These are phyloP conservation scores for Harpagoxenus sublaevis DNA, from an alignment of 2,888 invertebrate species.

Conservation along the genomic window DNA sequence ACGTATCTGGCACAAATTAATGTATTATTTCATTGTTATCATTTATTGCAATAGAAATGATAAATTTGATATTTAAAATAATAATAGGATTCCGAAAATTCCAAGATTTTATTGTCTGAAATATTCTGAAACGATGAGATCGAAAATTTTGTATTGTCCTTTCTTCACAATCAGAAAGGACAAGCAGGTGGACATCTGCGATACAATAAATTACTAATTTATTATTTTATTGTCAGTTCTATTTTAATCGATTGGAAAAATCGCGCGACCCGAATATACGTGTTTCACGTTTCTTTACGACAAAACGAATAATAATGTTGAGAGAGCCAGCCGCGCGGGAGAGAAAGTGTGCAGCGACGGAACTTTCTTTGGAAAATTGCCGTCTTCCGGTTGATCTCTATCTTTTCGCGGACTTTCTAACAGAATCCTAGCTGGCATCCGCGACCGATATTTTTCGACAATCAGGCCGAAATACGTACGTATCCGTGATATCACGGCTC, in stretches of 20 bases:
- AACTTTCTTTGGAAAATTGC: slow-evolving; percentile 60
- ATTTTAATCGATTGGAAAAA: not conserved
- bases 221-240: not conserved
- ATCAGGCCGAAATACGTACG: not conserved
- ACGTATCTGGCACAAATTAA: no score
- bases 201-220: not conserved
- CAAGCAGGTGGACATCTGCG: not conserved
- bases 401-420: slow-evolving; percentile 51
- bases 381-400: slow-evolving; percentile 38
- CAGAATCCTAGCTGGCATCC: not conserved
- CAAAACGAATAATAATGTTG: slow-evolving; percentile 13
- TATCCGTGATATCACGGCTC: no score
- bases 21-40: no score
- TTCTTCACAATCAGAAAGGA: not conserved
- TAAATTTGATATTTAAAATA: not conserved
- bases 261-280: not conserved
- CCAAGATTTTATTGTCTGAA: not conserved
- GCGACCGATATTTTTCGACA: not conserved
- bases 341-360: slow-evolving; percentile 26
- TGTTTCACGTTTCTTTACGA: not conserved
- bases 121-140: not conserved
- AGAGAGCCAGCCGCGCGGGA: slow-evolving; percentile 18
- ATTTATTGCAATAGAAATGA: not conserved
- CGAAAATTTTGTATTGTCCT: not conserved
- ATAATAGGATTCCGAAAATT: not conserved